A percentile compares a stretch with the other conserved stretches of the same genome.
Conservation (phyloP, 2,113 vertebrate species). For the Rhodinocichla rosea region DNA sequence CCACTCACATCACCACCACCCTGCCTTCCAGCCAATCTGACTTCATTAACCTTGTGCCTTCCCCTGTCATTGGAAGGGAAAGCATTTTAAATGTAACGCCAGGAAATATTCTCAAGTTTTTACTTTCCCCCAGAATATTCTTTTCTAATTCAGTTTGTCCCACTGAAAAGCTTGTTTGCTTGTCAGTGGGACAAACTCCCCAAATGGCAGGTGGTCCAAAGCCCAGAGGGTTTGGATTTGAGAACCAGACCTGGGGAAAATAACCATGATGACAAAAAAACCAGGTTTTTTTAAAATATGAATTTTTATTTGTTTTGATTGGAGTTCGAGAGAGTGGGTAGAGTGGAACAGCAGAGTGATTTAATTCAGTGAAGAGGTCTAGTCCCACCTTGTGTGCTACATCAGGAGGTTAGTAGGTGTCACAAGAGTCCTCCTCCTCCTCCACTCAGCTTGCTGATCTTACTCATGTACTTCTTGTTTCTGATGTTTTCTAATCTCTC, state of each 20-base stretch:
- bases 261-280: neutral
- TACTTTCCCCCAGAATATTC: neutral
- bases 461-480: neutral
- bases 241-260: neutral
- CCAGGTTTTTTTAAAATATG: conserved; percentile 10
- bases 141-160: too few species aligned
- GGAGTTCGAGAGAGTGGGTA: conserved; percentile 38
- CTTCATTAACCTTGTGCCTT: neutral
- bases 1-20: neutral
- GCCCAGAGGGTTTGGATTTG: neutral
- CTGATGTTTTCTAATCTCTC: neutral
- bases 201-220: neutral
- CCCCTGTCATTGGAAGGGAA: neutral
- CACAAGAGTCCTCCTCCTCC: neutral
- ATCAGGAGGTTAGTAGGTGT: neutral
- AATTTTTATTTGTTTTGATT: conserved; percentile 37
- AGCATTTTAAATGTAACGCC: fast-evolving
- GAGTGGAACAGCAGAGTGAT: conserved; percentile 25
- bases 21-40: fast-evolving
- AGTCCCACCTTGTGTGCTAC: neutral
- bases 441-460: conserved; percentile 32
- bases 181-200: neutral
- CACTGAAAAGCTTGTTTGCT: neutral
- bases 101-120: neutral
- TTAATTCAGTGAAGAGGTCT: conserved; percentile 27